phyloP scores from a whole-genome alignment of 2,888 invertebrate species.

The Cinara cedri region DNA sequence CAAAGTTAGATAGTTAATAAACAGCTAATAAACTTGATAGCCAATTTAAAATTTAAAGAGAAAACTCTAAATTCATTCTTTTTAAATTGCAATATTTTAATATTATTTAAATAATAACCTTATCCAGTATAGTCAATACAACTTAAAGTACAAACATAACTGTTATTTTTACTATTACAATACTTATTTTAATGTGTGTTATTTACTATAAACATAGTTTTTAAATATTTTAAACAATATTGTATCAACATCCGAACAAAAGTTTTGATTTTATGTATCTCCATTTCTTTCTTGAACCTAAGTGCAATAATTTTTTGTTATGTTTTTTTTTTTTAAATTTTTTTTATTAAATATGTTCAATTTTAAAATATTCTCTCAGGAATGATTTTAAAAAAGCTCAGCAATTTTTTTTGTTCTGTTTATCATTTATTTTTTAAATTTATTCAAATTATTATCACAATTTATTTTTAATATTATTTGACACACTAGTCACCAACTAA shows the following conservation, averaged over 20 bases:
- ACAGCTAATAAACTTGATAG: background rate
- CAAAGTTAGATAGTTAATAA: constrained; percentile 40
- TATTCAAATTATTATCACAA: background rate
- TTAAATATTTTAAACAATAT: constrained; percentile 23
- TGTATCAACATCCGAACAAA: constrained; percentile 29
- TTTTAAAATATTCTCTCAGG: constrained; percentile 1
- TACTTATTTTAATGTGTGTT: constrained; percentile 41
- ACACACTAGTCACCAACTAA: constrained; percentile 38
- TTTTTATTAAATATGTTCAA: constrained; percentile 5
- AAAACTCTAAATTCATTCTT: background rate
- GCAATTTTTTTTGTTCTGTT: constrained; percentile 7
- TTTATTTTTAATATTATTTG: constrained; percentile 5
- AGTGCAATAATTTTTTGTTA: constrained; percentile 43
- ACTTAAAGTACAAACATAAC: constrained; percentile 56
- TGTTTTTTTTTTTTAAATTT: background rate
- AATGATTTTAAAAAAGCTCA: constrained; percentile 23
- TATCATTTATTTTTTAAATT: constrained; percentile 9
- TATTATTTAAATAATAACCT: constrained; percentile 30
- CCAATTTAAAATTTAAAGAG: background rate
- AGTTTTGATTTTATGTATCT: background rate
- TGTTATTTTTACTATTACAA: constrained; percentile 50
- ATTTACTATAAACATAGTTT: constrained; percentile 49
- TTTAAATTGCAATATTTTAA: constrained; percentile 1
- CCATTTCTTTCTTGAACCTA: background rate
- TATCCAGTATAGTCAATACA: constrained; percentile 52